phyloP scores from a whole-genome alignment of 2,797 vertebrate species.

The Siniperca obscura region DNA sequence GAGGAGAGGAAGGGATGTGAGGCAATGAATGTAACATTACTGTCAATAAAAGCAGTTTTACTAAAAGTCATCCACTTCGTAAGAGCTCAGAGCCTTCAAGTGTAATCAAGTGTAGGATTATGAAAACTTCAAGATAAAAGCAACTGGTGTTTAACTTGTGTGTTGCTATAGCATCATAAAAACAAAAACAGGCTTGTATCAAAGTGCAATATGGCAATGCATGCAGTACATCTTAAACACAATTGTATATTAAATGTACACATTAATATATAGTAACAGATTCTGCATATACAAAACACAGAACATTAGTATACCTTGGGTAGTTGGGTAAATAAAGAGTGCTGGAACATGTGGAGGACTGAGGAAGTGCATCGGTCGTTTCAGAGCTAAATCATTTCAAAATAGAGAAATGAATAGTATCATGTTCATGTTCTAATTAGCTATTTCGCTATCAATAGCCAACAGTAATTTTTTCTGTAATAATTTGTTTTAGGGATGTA shows the following conservation, averaged over 20 bases:
- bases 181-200: not conserved
- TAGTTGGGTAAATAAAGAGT: conserved; percentile 97
- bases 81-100: not conserved
- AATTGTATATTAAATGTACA: not conserved
- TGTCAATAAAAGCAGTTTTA: conserved; percentile 8
- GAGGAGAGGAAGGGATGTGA: not conserved
- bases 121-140: not conserved
- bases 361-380: conserved; percentile 94
- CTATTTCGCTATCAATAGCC: not conserved
- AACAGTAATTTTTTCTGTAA: not conserved
- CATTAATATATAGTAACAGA: not conserved
- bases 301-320: conserved; percentile 84
- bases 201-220: not conserved
- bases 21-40: not conserved
- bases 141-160: not conserved
- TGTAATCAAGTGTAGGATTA: not conserved
- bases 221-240: not conserved
- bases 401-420: not conserved
- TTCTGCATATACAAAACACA: not conserved
- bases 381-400: conserved; percentile 85
- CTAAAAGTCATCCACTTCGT: not conserved
- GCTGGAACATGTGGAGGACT: conserved; percentile 98
- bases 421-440: not conserved
- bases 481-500: not conserved
- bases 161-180: not conserved